These are phyloP conservation scores for Thaumatotibia leucotreta DNA, from an alignment of 1,140 invertebrate species.

Conservation along the genomic window DNA sequence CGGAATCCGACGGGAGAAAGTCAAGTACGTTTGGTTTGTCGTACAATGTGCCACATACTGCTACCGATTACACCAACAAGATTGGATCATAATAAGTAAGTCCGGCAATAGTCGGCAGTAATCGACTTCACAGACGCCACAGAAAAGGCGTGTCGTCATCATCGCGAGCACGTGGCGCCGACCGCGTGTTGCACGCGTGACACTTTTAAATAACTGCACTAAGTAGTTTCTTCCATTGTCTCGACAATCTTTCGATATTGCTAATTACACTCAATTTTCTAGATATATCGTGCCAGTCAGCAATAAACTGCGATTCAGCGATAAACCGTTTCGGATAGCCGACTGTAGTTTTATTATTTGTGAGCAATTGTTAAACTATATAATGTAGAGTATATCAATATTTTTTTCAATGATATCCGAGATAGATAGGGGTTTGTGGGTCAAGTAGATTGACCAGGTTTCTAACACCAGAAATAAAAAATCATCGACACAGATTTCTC, in stretches of 20 bases:
- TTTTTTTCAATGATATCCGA: slow-evolving; percentile 15
- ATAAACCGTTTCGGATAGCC: not conserved
- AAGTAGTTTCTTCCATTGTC: not conserved
- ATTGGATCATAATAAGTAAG: slow-evolving; percentile 64
- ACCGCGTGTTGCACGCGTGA: slow-evolving; percentile 20
- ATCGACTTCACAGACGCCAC: slow-evolving; percentile 36
- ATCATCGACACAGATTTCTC: not conserved
- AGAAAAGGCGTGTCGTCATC: slow-evolving; percentile 50
- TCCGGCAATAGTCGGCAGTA: slow-evolving; percentile 37
- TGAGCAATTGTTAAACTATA: not conserved
- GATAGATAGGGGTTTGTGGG: slow-evolving; percentile 27
- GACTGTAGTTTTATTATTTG: not conserved
- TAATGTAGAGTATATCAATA: not conserved
- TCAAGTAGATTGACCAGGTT: slow-evolving; percentile 21
- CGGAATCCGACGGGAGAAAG: slow-evolving; percentile 68
- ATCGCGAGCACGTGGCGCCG: slow-evolving; percentile 33
- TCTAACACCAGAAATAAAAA: not conserved
- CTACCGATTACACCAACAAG: slow-evolving; percentile 52
- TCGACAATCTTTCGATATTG: not conserved
- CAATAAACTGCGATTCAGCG: not conserved
- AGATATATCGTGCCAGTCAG: not conserved
- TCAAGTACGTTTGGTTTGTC: slow-evolving; percentile 50
- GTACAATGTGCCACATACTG: slow-evolving; percentile 57
- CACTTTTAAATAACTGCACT: slow-evolving; percentile 15
- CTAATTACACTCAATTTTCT: not conserved